phyloP scores from a whole-genome alignment of 2,888 invertebrate genomes.

The Homarus gammarus region DNA sequence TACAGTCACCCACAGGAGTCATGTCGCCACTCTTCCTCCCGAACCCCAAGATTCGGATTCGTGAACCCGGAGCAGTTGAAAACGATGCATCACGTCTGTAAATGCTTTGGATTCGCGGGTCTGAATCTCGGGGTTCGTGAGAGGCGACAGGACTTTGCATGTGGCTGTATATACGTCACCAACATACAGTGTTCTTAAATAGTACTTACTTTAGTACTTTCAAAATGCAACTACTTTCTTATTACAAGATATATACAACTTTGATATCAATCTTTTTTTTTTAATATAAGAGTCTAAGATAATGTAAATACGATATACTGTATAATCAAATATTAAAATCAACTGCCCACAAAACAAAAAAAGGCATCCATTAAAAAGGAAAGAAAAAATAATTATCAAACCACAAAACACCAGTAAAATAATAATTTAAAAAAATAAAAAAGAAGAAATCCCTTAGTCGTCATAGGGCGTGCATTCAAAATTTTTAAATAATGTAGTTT shows the following conservation, averaged over 20 bases:
- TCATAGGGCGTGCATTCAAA: not conserved
- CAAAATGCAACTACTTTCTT: not conserved
- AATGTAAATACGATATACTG: not conserved
- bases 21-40: no score
- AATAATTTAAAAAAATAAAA: no score
- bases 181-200: not conserved
- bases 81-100: no score
- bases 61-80: no score
- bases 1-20: no score
- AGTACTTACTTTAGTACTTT: not conserved
- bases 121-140: no score
- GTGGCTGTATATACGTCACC: not conserved
- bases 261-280: not conserved
- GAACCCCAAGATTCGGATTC: no score
- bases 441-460: constrained; percentile 4
- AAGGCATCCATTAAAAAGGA: not conserved
- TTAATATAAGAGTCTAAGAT: not conserved
- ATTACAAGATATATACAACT: not conserved
- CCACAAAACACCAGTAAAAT: not conserved
- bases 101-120: no score
- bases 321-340: not conserved
- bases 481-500: not conserved
- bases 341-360: constrained; percentile 4
- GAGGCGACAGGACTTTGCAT: no score
- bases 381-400: not conserved